Conservation (phyloP, 1,140 invertebrate species). For the Cyrtorhinus lividipennis region DNA sequence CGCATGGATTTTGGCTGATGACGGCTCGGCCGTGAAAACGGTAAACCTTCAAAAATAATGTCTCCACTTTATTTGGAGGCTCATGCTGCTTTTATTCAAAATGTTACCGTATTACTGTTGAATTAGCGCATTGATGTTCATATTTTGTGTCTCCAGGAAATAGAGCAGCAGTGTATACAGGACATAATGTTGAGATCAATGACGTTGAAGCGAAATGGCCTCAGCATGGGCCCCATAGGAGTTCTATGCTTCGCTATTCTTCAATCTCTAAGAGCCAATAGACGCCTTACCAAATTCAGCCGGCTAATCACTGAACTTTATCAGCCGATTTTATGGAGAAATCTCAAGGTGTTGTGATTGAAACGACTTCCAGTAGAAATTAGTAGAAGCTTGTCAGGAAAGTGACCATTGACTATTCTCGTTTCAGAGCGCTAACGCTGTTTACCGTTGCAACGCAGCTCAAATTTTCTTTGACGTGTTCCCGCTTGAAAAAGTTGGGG, state of each 20-base stretch:
- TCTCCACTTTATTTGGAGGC: neutral
- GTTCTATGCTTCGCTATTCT: constrained; percentile 21
- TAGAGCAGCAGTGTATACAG: constrained; percentile 23
- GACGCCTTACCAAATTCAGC: constrained; percentile 20
- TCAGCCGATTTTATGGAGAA: constrained; percentile 23
- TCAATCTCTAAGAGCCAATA: constrained; percentile 16
- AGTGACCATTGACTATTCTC: too few species aligned
- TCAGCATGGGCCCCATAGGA: constrained; percentile 14
- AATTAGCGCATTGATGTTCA: too few species aligned
- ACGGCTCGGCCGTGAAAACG: constrained; percentile 5
- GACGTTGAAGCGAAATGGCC: constrained; percentile 15
- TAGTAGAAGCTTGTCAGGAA: neutral
- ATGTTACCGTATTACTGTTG: too few species aligned
- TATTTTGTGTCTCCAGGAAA: too few species aligned
- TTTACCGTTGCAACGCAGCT: constrained; percentile 24
- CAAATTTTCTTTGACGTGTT: constrained; percentile 25
- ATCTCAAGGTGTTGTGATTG: constrained; percentile 18
- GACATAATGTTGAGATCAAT: constrained; percentile 22
- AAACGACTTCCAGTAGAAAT: too few species aligned
- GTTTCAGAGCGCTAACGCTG: constrained; percentile 23
- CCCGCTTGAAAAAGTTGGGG: constrained; percentile 23
- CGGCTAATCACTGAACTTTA: constrained; percentile 23
- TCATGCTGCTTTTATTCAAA: neutral
- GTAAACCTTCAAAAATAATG: constrained; percentile 6
- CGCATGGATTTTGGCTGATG: constrained; percentile 14